Evolutionary conservation across 2,888 invertebrate genomes (phyloP).

Genomic region (Seira ritae): DNA sequence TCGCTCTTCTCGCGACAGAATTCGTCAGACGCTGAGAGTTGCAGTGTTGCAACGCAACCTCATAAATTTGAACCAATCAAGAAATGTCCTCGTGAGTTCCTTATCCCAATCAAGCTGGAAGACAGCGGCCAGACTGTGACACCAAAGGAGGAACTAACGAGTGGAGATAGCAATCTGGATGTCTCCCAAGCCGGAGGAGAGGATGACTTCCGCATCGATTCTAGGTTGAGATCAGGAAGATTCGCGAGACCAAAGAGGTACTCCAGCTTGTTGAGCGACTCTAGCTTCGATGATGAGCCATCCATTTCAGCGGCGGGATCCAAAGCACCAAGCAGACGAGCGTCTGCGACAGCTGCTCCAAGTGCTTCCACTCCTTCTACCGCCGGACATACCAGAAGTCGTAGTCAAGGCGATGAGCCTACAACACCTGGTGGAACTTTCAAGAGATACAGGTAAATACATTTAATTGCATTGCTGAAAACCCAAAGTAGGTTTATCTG

Average conservation of each 20-base stretch:
- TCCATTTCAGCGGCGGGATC: slow-evolving; percentile 32
- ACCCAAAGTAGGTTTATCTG: neutral
- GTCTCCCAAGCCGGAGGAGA: slow-evolving; percentile 58
- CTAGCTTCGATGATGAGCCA: slow-evolving; percentile 65
- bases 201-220: slow-evolving; percentile 77
- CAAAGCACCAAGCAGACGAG: slow-evolving; percentile 51
- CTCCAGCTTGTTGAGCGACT: slow-evolving; percentile 69
- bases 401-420: slow-evolving; percentile 72
- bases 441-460: slow-evolving; percentile 64
- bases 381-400: slow-evolving; percentile 65
- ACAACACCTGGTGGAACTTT: slow-evolving; percentile 56
- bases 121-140: slow-evolving; percentile 88
- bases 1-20: slow-evolving; percentile 80
- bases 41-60: slow-evolving; percentile 58
- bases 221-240: slow-evolving; percentile 75
- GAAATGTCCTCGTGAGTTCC: slow-evolving; percentile 92
- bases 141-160: slow-evolving; percentile 76
- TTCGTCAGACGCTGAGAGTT: slow-evolving; percentile 83
- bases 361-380: slow-evolving; percentile 17
- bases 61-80: slow-evolving; percentile 83
- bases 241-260: slow-evolving; percentile 80
- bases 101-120: slow-evolving; percentile 95
- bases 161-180: slow-evolving; percentile 51
- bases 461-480: too few relatives aligned
- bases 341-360: slow-evolving; percentile 43